Base-by-base conservation (phyloP, 2,113 vertebrate genomes). In the Pimephales promelas region DNA sequence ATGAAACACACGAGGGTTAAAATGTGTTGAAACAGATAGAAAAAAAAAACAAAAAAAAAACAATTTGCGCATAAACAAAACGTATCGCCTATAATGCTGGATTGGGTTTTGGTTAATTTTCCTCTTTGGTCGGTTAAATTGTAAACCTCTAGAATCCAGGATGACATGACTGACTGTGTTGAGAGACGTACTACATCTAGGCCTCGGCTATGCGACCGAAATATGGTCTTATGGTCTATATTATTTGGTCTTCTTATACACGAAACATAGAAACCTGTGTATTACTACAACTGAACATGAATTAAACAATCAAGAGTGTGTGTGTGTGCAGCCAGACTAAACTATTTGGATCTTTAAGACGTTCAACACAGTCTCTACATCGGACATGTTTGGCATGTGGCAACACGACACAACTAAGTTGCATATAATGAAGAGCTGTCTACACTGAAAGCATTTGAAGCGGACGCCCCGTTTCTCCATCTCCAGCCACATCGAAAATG, bases 261-360 rank as follows among this genome's bases (percentile, higher is more conserved):
- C 24, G 31, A 47, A 62, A 79, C n/a, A 79, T 2, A 79, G 43
- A 79, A 79, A 79, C 77, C 77, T 79, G 77, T 49, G 77, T 79
- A 79, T 79, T 79, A 79, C 77, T 79, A 79, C 24, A 57, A 57
- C 1, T 57, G 74, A 57, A 76, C 31, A 24, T 57, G 22, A 76
- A 57, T 36, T n/a, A 10, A 54, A 31, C 47, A 40, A 24, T 82
- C n/a, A n/a, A 24, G 40, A 18, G 4, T 61, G 40, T 70, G 2
- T n/a, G 47, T 56, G 71, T 18, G 14, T 28, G 36, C 1, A 59
- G 34, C 22, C 34, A 40, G 75, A 59, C 54, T 57, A n/a, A 52
- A 74, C 47, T 16, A 74, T 20, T 52, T 0, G 43, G 45, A 26
- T 52, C 74, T 34, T 56, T 56, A n/a, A 13, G 4, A 40, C 18